These are phyloP conservation scores for Bombus soroeensis DNA, from an alignment of 1,140 invertebrate genomes.

Conservation along the genomic window DNA sequence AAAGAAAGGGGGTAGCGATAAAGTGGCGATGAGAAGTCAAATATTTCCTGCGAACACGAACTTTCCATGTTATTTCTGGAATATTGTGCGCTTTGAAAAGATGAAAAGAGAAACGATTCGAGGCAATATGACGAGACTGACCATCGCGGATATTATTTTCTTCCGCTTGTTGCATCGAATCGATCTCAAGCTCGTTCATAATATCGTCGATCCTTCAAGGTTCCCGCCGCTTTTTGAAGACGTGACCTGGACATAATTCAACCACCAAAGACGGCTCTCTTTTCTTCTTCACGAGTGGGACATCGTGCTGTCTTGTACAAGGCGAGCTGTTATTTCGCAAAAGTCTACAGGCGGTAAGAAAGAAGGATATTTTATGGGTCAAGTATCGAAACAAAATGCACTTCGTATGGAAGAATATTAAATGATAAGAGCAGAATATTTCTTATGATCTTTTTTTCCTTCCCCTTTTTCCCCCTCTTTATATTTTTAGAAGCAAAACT, in stretches of 20 bases:
- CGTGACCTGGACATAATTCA: slow-evolving; percentile 44
- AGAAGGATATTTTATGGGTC: background rate
- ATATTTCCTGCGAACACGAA: background rate
- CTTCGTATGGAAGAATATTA: background rate
- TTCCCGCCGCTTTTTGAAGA: slow-evolving; percentile 33
- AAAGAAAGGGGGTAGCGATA: background rate
- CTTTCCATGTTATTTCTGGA: background rate
- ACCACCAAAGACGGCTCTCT: slow-evolving; percentile 15
- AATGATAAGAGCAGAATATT: background rate
- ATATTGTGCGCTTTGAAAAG: background rate
- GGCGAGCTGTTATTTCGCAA: background rate
- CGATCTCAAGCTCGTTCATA: slow-evolving; percentile 13
- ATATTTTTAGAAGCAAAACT: no score
- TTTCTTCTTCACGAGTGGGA: background rate
- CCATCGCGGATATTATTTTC: slow-evolving; percentile 5
- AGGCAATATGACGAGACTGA: background rate
- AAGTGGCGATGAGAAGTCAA: background rate
- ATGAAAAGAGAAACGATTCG: background rate
- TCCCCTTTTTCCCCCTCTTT: background rate
- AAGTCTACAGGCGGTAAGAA: no score
- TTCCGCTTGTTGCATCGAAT: slow-evolving; percentile 20
- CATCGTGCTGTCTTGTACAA: no score
- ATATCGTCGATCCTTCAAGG: slow-evolving; percentile 42
- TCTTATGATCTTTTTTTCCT: background rate
- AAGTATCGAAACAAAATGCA: background rate